Conservation (phyloP, 2,797 vertebrate species). For the Zalophus californianus region DNA sequence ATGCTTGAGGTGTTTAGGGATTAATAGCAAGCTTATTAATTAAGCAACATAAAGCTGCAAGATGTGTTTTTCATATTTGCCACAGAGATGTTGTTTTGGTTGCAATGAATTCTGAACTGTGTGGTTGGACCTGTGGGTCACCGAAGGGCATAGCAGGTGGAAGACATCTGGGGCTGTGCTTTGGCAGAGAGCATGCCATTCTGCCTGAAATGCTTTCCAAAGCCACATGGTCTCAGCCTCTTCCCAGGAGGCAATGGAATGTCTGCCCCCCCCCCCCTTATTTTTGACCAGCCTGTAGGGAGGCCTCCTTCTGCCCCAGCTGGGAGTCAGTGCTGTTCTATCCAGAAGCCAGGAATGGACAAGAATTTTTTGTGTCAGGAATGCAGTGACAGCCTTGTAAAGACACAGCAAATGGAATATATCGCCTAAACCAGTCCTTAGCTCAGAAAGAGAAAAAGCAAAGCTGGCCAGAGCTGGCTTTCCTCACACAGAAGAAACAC, state of each 20-base stretch:
- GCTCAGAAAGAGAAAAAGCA: not conserved
- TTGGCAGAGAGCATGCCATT: not conserved
- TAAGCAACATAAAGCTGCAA: conserved; percentile 51
- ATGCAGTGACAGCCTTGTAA: not conserved
- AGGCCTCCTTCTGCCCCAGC: not conserved
- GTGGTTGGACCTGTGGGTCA: not conserved
- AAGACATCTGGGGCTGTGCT: not conserved
- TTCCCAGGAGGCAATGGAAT: not conserved
- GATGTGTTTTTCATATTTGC: conserved; percentile 11
- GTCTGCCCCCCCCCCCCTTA: not conserved
- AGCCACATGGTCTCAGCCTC: not conserved
- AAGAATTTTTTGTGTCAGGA: not conserved
- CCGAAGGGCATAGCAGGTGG: not conserved
- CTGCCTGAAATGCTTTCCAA: not conserved
- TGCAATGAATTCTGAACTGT: not conserved
- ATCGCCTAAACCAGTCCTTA: not conserved
- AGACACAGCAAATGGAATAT: not conserved
- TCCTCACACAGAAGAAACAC: not conserved
- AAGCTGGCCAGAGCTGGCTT: not conserved
- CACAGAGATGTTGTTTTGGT: conserved; percentile 38
- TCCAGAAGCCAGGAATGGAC: not conserved
- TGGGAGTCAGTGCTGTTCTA: not conserved
- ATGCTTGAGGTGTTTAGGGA: not conserved
- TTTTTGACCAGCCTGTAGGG: not conserved
- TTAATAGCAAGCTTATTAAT: conserved; percentile 67